Evolutionary conservation across 2,113 vertebrate genomes (phyloP), one percentile per base, ranked within the genome.

Genomic region (Cheilinus undulatus): DNA sequence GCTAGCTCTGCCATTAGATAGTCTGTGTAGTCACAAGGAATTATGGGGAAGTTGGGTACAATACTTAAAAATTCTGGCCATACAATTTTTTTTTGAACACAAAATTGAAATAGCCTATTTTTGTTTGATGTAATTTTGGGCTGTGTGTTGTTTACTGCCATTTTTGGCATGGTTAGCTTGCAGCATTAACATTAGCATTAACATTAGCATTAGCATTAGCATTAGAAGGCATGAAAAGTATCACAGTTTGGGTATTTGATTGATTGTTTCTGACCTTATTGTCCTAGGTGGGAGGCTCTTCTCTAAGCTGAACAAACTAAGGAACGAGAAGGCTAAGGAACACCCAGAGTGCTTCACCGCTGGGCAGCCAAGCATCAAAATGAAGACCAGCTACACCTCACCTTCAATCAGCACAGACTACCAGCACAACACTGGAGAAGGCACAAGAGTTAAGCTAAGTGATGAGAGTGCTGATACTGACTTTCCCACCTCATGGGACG

Each of bases 231-330:
- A 26, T 27, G 10, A 27, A 63, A 48, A 20, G 5, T 26, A 27
- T 15, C 13, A 56, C 24, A 17, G 7, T 22, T 22, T 19, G 24
- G 1, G 3, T 22, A 17, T 26, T 17, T 73, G 15, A 69, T 54
- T 26, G 12, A 24, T 17, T 14, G 15, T 15, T 65, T 27, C n/a
- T 32, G 42, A 34, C 34, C 61, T 38, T 52, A 1, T 63, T 3
- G 26, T 48, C 51, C 4, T n/a, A 99, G 97, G 96, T 85, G 96
- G 95, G 54, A 95, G 86, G 2, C 94, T 99, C 53, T 98, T 98
- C 93, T 95, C 96, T 60, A 96, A 95, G 82, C 92, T 99, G 68
- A 90, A 89, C 73, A 93, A 89, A 59, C 70, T 91, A 53, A 88
- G 82, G 52, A 87, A 64, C 0, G 85, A 93, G 70, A 86, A 85